Base-by-base conservation (phyloP, 1,140 invertebrate species). In the Conus ventricosus region DNA sequence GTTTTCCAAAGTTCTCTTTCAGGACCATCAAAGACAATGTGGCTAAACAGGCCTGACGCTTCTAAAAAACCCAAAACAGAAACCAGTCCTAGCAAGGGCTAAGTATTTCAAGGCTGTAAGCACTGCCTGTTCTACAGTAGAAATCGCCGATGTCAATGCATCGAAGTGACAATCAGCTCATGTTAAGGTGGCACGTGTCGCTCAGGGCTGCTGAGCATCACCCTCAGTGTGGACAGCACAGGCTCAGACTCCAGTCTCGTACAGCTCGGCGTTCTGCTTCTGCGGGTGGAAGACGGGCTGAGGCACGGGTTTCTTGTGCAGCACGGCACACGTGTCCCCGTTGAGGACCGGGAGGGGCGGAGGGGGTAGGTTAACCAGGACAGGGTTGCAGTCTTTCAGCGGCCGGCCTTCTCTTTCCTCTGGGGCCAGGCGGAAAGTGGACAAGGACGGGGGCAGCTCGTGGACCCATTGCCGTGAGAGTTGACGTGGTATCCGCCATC, bases 211-310 rank as follows among this genome's bases (percentile, higher is more conserved):
- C 39, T 39, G 39, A 39, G 39, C 39, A 39, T 39, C 39, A 39
- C 39, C 39, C 39, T 39, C 39, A 39, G 39, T 39, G 39, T 39
- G 39, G 39, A 39, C n/a, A n/a, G 55, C 6, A 57, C 27, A 63
- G 75, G 0, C 1, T 80, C 87, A 90, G 20, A 90, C 89, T 6
- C 89, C 89, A 55, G 89, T 90, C 57, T 90, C 89, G 63, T 85
- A 90, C 39, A 88, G 86, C 60, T 90, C 67, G 5, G 89, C 89
- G 57, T 90, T 90, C 87, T 90, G 89, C 11, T 75, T 84, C 71
- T 90, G 88, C 10, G 87, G 87, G 75, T 85, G 84, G 55, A 83
- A 71, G n/a, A 88, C n/a, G 76, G 84, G 80, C 81, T 83, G 8
- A n/a, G 87, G 51, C n/a, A 54, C 6, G 71, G 89, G 76, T 27